Evolutionary conservation across 2,888 invertebrate genomes (phyloP).

Genomic region (Tridacna gigas): DNA sequence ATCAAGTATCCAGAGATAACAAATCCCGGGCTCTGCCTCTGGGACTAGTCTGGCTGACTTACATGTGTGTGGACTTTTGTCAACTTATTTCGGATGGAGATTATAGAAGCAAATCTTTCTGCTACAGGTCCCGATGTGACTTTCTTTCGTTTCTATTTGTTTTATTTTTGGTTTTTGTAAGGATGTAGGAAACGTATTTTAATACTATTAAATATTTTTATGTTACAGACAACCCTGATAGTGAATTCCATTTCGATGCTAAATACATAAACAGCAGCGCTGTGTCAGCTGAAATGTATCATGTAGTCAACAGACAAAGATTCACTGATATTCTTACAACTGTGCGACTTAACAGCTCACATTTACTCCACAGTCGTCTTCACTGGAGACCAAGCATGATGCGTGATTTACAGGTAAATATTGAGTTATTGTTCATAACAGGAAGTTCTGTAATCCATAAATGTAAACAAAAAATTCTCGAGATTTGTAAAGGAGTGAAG

Average conservation of each 20-base stretch:
- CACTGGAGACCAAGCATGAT: conserved; percentile 75
- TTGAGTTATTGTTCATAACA: background rate
- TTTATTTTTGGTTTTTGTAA: background rate
- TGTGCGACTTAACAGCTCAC: conserved; percentile 74
- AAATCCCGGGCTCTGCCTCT: no score
- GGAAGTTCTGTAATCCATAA: background rate
- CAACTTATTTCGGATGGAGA: no score
- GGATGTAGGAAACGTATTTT: background rate
- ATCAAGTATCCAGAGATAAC: no score
- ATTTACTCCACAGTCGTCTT: conserved; percentile 74
- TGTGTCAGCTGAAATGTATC: conserved; percentile 71
- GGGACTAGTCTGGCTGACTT: no score
- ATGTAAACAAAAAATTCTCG: background rate
- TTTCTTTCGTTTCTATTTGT: background rate
- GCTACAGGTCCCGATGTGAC: background rate
- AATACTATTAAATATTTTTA: background rate
- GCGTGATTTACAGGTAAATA: conserved; percentile 67
- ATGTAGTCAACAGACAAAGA: conserved; percentile 62
- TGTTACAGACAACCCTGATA: conserved; percentile 70
- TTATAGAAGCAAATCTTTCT: no score
- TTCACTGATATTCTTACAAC: conserved; percentile 71
- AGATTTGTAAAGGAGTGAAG: background rate
- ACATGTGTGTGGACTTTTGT: no score
- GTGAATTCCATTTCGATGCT: conserved; percentile 73
- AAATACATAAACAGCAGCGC: conserved; percentile 73